Evolutionary conservation across 2,113 vertebrate genomes (phyloP), one percentile per base, ranked within the genome.

Genomic region (Salvelinus fontinalis): DNA sequence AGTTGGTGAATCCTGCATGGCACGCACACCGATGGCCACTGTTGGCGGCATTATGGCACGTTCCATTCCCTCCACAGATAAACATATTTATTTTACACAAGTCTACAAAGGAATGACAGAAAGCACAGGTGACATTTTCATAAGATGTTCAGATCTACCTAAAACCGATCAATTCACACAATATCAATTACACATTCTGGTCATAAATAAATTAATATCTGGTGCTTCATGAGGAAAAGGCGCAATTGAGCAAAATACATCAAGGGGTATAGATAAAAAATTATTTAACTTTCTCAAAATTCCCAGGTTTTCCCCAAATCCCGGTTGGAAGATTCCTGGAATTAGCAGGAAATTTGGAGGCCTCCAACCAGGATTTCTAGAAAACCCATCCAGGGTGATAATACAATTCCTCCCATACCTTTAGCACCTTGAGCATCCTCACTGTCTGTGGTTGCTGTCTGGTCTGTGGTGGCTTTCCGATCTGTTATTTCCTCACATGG

Each of bases 1-100:
- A 91, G 88, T 93, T 90, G 57, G 80, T 81, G 78, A 81, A 93
- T 27, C 91, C 92, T 5, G 1, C 0, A 0, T 8, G 70, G 72
- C 93, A 94, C 3, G 3, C 12, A 74, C 93, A 95, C n/a, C 26
- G 73, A 71, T 89, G 81, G 0, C 89, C 77, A 0, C 67, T 49
- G 54, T 2, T 1, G 18, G 31, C 1, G 16, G 31, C 78, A 24
- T 1, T 83, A 65, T 57, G 2, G 62, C 92, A 95, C 51, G n/a
- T 18, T 75, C 89, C 90, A 76, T 87, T 89, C 81, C 4, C 16
- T 18, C 90, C 83, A 22, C 94, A 94, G 54, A 27, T 74, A 62
- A 80, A 84, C 8, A 48, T 16, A 62, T 84, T 2, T 27, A 79
- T 67, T 11, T 0, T 4, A 85, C 91, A 93, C 27, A 85, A 79